Evolutionary conservation across 1,140 invertebrate genomes (phyloP).

Genomic region (Geopemphigus sp.): DNA sequence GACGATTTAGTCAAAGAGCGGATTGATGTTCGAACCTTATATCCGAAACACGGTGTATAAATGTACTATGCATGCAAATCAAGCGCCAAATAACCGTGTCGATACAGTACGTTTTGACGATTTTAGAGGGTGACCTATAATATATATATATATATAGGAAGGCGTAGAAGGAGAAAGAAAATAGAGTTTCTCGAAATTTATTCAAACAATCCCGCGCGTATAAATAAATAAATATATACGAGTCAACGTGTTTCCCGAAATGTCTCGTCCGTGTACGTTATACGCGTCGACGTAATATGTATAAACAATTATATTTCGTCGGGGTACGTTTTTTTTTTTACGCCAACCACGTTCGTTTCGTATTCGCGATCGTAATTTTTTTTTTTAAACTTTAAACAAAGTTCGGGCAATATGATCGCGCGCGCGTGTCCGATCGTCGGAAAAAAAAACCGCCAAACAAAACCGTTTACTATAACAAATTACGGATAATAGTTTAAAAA

Average conservation of each 20-base stretch:
- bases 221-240: background rate
- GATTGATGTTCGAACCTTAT: conserved; percentile 18
- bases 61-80: conserved; percentile 37
- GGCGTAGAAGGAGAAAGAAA: background rate
- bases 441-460: too few relatives aligned
- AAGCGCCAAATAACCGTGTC: conserved; percentile 25
- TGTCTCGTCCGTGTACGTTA: background rate
- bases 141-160: background rate
- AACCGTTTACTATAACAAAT: too few relatives aligned
- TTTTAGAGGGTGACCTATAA: conserved; percentile 13
- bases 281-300: background rate
- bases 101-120: conserved; percentile 30
- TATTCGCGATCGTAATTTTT: background rate
- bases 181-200: conserved; percentile 17
- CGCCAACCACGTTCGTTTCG: too few relatives aligned
- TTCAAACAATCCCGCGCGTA: background rate
- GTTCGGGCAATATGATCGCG: too few relatives aligned
- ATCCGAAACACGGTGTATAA: conserved; percentile 20
- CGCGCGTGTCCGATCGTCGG: too few relatives aligned
- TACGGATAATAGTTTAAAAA: too few relatives aligned
- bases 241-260: too few relatives aligned
- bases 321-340: background rate
- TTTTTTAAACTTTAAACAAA: too few relatives aligned
- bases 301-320: background rate
- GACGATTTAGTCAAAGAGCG: conserved; percentile 18